Evolutionary conservation across 2,797 vertebrate species (phyloP), one percentile per base, ranked within the genome.

Genomic region (Myiothlypis chrysogaster): DNA sequence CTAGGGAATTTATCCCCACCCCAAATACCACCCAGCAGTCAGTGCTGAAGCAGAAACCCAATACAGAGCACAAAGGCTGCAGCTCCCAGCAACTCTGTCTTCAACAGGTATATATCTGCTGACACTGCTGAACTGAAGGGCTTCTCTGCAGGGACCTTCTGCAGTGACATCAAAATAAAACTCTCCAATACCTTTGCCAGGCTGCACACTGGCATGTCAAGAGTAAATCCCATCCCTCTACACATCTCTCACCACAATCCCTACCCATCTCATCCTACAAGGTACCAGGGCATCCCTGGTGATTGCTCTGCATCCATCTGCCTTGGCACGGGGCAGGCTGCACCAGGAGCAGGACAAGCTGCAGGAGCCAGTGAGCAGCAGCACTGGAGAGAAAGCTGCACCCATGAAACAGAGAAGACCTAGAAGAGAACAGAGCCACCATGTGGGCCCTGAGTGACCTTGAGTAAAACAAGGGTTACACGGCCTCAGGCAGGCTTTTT

Each of bases 361-460:
- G 47, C 20, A 18, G 15, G 15, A 46, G n/a, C 12, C 25, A 73
- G 30, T 0, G 1, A 63, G 35, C 12, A 70, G 22, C 0, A 66
- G 25, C 32, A 66, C 28, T 21, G 4, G 32, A 25, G 23, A 39
- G 37, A 44, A 72, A 77, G n/a, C 35, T 20, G 41, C 30, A 46
- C 17, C n/a, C 32, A 5, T 1, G 5, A 66, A 24, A 32, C 30
- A 65, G 16, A 61, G 32, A 9, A 59, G 10, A 24, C 17, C 34
- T 24, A 24, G 16, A 75, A 77, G 24, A 43, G 12, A 90, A 55
- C 2, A 7, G 12, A 76, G 41, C 16, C 30, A 41, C 69, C 44
- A 37, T 14, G 8, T 1, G 3, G 22, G 37, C 17, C 6, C 1
- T 1, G 30, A 73, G 17, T 1, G 22, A 63, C 23, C 56, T 17